Percentiles rank a stretch among this genome's conserved stretches.
These are phyloP conservation scores for Nephotettix cincticeps DNA, from an alignment of 1,140 invertebrate species.

Conservation along the genomic window DNA sequence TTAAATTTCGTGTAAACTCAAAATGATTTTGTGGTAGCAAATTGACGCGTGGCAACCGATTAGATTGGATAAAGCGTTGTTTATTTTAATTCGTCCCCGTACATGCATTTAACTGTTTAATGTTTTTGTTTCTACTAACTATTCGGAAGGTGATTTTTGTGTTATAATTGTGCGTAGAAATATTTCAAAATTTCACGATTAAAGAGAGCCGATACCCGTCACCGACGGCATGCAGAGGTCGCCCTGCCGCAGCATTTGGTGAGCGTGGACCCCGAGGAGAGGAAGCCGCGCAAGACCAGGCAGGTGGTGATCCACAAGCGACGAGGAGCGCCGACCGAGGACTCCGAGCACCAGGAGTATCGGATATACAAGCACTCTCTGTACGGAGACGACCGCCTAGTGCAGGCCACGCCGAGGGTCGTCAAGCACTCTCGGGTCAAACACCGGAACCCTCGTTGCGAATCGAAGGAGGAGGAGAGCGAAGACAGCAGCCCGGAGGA, in stretches of 20 bases:
- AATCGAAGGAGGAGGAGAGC: not conserved
- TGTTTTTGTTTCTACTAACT: too few relatives aligned
- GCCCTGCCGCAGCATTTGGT: not conserved
- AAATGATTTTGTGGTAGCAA: too few relatives aligned
- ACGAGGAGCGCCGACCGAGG: not conserved
- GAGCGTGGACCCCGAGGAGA: too few relatives aligned
- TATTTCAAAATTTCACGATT: constrained; percentile 4
- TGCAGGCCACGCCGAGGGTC: not conserved
- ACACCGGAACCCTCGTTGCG: not conserved
- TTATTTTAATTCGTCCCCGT: too few relatives aligned
- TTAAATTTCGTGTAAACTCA: too few relatives aligned
- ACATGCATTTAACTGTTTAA: too few relatives aligned
- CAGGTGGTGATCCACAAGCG: too few relatives aligned
- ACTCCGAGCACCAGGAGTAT: not conserved
- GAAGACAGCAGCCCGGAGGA: not conserved
- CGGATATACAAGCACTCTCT: not conserved
- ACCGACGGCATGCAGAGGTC: not conserved
- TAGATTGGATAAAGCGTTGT: too few relatives aligned
- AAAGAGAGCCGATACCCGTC: not conserved
- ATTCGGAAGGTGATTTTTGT: too few relatives aligned
- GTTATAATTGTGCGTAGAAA: not conserved
- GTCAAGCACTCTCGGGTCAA: not conserved
- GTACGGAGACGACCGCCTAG: not conserved
- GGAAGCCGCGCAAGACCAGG: too few relatives aligned
- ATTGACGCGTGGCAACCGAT: too few relatives aligned